These are phyloP conservation scores for Anguilla obscura DNA, from an alignment of 2,797 vertebrate genomes.

Conservation along the genomic window DNA sequence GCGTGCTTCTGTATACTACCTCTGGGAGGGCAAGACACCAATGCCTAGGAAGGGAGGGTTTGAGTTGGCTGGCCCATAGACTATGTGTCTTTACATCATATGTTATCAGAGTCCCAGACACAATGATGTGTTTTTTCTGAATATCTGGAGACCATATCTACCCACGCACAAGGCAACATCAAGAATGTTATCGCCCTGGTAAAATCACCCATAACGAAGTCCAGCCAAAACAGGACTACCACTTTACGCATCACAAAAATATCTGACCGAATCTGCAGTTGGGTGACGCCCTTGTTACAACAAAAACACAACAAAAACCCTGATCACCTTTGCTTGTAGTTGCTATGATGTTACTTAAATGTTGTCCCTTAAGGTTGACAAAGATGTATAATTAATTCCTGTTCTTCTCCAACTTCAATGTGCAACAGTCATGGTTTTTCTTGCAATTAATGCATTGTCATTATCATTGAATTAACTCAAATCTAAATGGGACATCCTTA, in stretches of 20 bases:
- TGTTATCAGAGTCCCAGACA: background rate
- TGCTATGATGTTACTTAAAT: background rate
- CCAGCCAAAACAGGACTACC: conserved; percentile 69
- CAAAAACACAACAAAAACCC: background rate
- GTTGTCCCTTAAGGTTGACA: too few relatives aligned
- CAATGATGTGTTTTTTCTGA: background rate
- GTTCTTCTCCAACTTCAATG: too few relatives aligned
- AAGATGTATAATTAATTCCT: too few relatives aligned
- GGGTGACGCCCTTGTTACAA: conserved; percentile 30
- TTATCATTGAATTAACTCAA: background rate
- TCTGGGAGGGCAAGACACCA: background rate
- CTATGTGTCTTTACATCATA: background rate
- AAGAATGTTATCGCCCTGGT: conserved; percentile 64
- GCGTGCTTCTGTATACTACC: background rate
- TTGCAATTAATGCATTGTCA: background rate
- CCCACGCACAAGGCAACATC: conserved; percentile 59
- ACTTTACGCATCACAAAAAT: conserved; percentile 46
- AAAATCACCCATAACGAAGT: conserved; percentile 56
- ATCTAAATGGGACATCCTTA: background rate
- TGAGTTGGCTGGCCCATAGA: background rate
- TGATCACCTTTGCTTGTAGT: background rate
- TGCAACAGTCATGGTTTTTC: too few relatives aligned
- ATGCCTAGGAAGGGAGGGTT: background rate
- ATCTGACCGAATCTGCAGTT: conserved; percentile 40
- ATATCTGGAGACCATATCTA: conserved; percentile 48